Base-by-base conservation (phyloP, 2,797 vertebrate genomes). In the Myotis daubentonii region DNA sequence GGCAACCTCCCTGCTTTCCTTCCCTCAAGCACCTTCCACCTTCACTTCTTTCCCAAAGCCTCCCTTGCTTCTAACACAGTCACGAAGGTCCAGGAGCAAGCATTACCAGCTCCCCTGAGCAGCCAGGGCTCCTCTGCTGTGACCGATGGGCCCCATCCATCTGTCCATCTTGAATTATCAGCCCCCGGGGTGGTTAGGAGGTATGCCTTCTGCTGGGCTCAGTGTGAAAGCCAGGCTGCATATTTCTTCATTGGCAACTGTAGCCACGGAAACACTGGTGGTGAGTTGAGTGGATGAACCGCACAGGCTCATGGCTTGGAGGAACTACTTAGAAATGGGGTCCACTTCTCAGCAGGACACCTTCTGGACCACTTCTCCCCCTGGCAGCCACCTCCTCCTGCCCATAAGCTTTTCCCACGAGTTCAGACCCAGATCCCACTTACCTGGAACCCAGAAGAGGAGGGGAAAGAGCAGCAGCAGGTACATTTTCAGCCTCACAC, bases 401-500 rank as follows among this genome's bases (percentile, higher is more conserved):
- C 79, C 23, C 28, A 20, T 33, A 5, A 44, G 84, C 22, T 6
- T 38, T 30, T 3, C 70, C 65, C 30, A 1, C 0, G 2, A 0
- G 8, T 7, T 25, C 33, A 66, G 55, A 44, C 60, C 44, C 68
- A 3, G 20, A 8, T 13, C 38, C 55, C 2, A 3, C 95, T 96
- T 85, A 97, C 97, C 97, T 90, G 84, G 23, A 9, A 83, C 3
- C 84, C 11, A 10, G 49, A 65, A 11, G 22, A 97, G 38, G 13
- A 87, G 16, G 15, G 19, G 13, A 1, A 83, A 3, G 8, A 93
- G 10, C 23, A 17, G 51, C 12, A 6, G 10, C 81, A 79, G 70
- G 70, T 17, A 5, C 97, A 97, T 97, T 12, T 22, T 57, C 94
- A 70, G 20, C 65, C 8, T 17, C 25, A 0, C 30, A 0, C 3